Conservation (phyloP, 2,113 vertebrate species). For the Cebus imitator region DNA sequence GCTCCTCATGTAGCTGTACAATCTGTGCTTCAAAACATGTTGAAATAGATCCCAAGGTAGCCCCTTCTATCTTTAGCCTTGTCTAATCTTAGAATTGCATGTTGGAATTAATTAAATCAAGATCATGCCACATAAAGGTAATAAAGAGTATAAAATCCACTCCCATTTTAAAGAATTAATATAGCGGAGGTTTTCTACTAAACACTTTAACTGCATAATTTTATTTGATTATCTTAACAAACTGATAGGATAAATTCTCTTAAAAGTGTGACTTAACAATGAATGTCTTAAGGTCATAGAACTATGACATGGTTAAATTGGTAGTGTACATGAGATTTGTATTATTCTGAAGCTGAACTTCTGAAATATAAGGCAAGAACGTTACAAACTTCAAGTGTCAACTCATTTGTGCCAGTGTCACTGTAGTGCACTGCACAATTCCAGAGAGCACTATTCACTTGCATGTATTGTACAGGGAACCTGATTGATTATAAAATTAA, state of each 20-base stretch:
- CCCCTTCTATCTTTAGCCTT: not conserved
- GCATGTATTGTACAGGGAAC: not conserved
- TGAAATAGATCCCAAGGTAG: not conserved
- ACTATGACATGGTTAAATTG: not conserved
- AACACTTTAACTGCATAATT: not conserved
- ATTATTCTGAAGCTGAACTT: not conserved
- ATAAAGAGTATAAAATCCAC: not conserved
- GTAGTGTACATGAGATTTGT: not conserved
- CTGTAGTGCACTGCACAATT: not conserved
- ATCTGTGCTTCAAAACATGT: not conserved
- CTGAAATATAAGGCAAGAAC: not conserved
- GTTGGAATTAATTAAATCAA: not conserved
- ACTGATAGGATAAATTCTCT: not conserved
- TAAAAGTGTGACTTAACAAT: not conserved
- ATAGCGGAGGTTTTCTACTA: not conserved
- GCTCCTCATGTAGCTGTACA: not conserved
- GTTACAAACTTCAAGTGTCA: not conserved
- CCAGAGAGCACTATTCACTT: not conserved
- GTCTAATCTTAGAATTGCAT: not conserved
- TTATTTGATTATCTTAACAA: not conserved
- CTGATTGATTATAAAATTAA: not conserved
- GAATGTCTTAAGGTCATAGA: not conserved
- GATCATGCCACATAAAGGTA: not conserved
- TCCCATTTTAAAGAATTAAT: not conserved
- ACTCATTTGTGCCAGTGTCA: not conserved